phyloP scores from a whole-genome alignment of 35 echinoderm and acorn worm species.

The Chiridota heheva region DNA sequence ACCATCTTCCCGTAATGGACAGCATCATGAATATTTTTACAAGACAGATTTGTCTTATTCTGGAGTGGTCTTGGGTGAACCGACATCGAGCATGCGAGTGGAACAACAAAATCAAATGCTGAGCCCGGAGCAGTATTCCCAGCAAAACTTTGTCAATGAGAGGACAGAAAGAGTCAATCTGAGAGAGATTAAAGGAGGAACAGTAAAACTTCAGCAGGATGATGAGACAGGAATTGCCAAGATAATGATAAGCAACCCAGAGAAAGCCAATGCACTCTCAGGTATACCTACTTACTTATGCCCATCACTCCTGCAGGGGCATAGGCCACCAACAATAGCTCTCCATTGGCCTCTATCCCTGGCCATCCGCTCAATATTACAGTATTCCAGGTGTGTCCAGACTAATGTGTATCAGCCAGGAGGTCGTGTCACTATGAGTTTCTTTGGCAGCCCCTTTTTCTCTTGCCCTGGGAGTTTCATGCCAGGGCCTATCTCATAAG shows the following conservation, averaged over 20 bases:
- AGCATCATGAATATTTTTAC: slow-evolving; percentile 53
- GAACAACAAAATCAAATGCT: slow-evolving; percentile 37
- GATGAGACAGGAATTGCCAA: slow-evolving; percentile 78
- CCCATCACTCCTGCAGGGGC: not conserved
- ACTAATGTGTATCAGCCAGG: not conserved
- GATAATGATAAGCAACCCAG: slow-evolving; percentile 68
- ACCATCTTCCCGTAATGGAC: too few species aligned
- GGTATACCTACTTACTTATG: slow-evolving; percentile 50
- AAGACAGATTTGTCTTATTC: slow-evolving; percentile 63
- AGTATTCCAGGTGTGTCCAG: not conserved
- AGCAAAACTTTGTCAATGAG: slow-evolving; percentile 65
- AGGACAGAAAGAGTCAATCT: slow-evolving; percentile 39
- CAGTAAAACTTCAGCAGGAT: slow-evolving; percentile 52
- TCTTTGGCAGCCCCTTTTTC: too few species aligned
- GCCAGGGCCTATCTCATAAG: not conserved
- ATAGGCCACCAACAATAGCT: too few species aligned
- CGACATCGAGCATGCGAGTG: slow-evolving; percentile 53
- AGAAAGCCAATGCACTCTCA: slow-evolving; percentile 80
- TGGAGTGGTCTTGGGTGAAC: slow-evolving; percentile 58
- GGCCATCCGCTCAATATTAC: not conserved
- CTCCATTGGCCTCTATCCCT: too few species aligned
- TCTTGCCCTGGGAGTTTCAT: too few species aligned
- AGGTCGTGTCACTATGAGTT: too few species aligned
- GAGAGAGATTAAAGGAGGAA: slow-evolving; percentile 55
- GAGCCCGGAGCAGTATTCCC: slow-evolving; percentile 34